Conservation (phyloP, 2,113 vertebrate genomes). For the Caracal caracal region DNA sequence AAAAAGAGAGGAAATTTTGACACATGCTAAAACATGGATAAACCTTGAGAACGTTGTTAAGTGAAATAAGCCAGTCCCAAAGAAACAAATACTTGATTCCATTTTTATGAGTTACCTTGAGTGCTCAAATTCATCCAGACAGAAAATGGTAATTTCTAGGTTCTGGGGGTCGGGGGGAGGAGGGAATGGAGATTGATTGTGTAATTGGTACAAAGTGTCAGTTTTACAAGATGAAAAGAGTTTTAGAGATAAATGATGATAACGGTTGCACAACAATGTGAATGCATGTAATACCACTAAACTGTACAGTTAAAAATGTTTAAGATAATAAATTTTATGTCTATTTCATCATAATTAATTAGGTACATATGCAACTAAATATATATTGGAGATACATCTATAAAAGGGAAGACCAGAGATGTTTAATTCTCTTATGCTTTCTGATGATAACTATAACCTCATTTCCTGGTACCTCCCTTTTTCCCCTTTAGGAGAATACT, state of each 20-base stretch:
- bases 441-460: not conserved
- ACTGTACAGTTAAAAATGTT: not conserved
- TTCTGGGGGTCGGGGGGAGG: not conserved
- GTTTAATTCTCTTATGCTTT: not conserved
- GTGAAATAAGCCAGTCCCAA: not conserved
- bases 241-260: not conserved
- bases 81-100: not conserved
- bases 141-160: not conserved
- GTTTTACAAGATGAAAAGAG: not conserved
- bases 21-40: not conserved
- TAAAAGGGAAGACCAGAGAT: not conserved
- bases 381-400: not conserved
- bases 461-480: not conserved
- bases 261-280: not conserved
- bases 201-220: not conserved
- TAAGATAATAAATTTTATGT: not conserved
- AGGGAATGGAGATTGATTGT: not conserved
- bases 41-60: not conserved
- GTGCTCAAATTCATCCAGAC: not conserved
- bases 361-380: not conserved
- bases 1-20: constrained; percentile 24
- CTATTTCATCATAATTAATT: not conserved
- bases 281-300: not conserved
- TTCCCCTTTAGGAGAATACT: not conserved
- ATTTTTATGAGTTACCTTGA: not conserved